A percentile compares a stretch with the other conserved stretches of the same genome.
These are phyloP conservation scores for Sebastes variabilis DNA, from an alignment of 2,797 vertebrate genomes.

Conservation along the genomic window DNA sequence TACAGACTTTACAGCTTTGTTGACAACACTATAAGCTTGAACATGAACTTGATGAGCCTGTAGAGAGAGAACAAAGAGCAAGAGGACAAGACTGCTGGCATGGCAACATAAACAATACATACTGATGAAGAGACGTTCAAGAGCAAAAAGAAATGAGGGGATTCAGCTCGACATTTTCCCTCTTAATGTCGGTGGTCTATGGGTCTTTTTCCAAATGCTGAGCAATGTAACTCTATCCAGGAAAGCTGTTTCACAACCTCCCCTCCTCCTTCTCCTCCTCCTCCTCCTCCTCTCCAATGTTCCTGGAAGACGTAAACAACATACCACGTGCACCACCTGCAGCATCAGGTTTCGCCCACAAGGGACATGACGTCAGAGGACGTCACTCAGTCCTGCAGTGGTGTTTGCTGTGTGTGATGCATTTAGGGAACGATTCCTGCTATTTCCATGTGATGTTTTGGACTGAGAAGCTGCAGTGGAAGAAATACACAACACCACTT, in stretches of 20 bases:
- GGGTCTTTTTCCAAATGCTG: conserved; percentile 67
- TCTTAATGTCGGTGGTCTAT: conserved; percentile 42
- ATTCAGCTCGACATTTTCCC: conserved; percentile 45
- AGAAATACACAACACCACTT: not conserved
- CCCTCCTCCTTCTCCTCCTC: not conserved
- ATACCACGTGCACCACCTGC: conserved; percentile 77
- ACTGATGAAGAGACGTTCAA: conserved; percentile 35
- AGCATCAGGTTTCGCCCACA: conserved; percentile 57
- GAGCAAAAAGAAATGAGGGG: not conserved
- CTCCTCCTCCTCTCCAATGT: conserved; percentile 11
- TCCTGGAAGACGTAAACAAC: conserved; percentile 82
- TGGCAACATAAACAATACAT: conserved; percentile 43
- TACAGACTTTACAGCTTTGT: conserved; percentile 10
- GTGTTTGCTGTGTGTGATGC: not conserved
- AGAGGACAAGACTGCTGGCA: not conserved
- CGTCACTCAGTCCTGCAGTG: not conserved
- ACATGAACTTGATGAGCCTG: conserved; percentile 7
- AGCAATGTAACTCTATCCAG: conserved; percentile 63
- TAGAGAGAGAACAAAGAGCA: conserved; percentile 54
- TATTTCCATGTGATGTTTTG: conserved; percentile 6
- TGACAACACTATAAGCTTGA: conserved; percentile 27
- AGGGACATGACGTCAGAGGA: conserved; percentile 30
- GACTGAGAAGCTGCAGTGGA: not conserved
- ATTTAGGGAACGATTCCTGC: not conserved
- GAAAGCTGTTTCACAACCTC: conserved; percentile 71